Evolutionary conservation across 2,797 vertebrate species (phyloP).

Genomic region (Rhinatrema bivittatum): DNA sequence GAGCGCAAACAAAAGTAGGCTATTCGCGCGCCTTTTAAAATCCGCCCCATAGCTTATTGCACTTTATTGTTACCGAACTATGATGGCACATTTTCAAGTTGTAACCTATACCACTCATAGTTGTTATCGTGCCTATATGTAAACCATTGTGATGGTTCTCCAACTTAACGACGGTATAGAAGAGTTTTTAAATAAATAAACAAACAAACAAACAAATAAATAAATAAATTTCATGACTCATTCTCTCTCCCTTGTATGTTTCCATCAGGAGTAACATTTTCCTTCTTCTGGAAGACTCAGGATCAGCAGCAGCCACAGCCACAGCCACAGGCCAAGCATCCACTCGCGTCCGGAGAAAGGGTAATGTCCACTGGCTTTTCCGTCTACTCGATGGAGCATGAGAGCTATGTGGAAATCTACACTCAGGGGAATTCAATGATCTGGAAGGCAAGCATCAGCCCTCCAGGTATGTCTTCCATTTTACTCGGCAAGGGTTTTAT

Average conservation of each 20-base stretch:
- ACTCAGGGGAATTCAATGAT: conserved; percentile 70
- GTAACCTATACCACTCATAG: no score
- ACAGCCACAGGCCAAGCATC: conserved; percentile 17
- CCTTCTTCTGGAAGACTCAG: conserved; percentile 95
- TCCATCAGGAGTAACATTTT: conserved; percentile 82
- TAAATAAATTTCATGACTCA: fast-evolving
- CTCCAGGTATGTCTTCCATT: conserved; percentile 63
- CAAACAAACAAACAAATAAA: no score
- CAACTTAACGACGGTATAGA: no score
- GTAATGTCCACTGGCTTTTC: conserved; percentile 87
- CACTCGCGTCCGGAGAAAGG: conserved; percentile 74
- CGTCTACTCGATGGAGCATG: conserved; percentile 65
- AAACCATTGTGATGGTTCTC: no score
- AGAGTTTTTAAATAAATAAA: no score
- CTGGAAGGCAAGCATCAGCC: conserved; percentile 80
- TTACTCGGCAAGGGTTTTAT: no score
- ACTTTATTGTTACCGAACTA: no score
- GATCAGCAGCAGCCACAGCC: conserved; percentile 36
- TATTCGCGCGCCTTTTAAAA: no score
- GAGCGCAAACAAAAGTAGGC: no score
- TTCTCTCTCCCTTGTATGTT: background rate
- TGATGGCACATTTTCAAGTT: no score
- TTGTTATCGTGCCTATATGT: no score
- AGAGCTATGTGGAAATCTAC: conserved; percentile 83
- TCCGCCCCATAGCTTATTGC: no score